phyloP scores from a whole-genome alignment of 2,888 invertebrate genomes.

The Malacosoma neustria region DNA sequence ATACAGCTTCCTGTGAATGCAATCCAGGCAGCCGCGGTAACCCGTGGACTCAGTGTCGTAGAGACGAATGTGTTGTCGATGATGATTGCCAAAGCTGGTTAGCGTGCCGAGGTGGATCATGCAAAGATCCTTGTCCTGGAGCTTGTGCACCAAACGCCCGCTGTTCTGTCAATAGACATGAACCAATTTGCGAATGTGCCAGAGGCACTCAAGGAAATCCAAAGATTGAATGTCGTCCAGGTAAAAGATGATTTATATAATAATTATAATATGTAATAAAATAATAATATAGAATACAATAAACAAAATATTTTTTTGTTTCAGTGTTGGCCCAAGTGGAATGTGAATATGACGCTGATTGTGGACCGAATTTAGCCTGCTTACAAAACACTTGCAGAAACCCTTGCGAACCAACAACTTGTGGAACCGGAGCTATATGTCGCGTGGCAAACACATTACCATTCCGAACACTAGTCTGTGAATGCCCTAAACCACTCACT shows the following conservation, averaged over 20 bases:
- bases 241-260: slow-evolving; percentile 30
- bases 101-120: slow-evolving; percentile 85
- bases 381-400: slow-evolving; percentile 86
- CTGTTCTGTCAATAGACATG: slow-evolving; percentile 85
- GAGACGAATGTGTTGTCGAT: slow-evolving; percentile 85
- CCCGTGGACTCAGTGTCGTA: slow-evolving; percentile 83
- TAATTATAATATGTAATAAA: background rate
- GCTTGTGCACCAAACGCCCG: slow-evolving; percentile 85
- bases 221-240: slow-evolving; percentile 76
- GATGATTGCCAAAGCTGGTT: slow-evolving; percentile 86
- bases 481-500: slow-evolving; percentile 86
- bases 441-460: slow-evolving; percentile 90
- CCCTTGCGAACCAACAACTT: slow-evolving; percentile 87
- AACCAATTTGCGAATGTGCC: slow-evolving; percentile 86
- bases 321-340: slow-evolving; percentile 72
- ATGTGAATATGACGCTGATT: slow-evolving; percentile 88
- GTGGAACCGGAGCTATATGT: slow-evolving; percentile 87
- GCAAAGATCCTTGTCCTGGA: slow-evolving; percentile 89
- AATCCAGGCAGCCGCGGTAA: slow-evolving; percentile 84
- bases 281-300: background rate
- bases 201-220: slow-evolving; percentile 89
- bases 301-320: slow-evolving; percentile 11
- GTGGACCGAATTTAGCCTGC: slow-evolving; percentile 89
- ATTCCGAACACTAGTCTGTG: slow-evolving; percentile 90
- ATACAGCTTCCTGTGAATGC: slow-evolving; percentile 86